A percentile compares a stretch with the other conserved stretches of the same genome.
Evolutionary conservation across 1,140 invertebrate genomes (phyloP).

Genomic region (Habropoda laboriosa): DNA sequence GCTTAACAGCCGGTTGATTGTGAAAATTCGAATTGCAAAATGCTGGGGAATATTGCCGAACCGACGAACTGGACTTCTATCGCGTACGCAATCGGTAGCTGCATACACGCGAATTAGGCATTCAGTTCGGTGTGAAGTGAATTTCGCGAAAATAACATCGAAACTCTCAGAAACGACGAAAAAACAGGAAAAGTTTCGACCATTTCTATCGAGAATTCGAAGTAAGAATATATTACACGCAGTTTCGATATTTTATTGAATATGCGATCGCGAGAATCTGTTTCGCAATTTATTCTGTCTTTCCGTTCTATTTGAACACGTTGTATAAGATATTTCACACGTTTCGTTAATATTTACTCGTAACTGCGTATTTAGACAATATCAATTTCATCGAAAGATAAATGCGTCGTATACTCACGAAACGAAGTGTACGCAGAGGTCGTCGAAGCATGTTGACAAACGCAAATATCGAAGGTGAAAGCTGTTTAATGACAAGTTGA

Average conservation of each 20-base stretch:
- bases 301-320: not conserved
- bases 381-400: too few species aligned
- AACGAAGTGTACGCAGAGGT: not conserved
- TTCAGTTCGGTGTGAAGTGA: slow-evolving; percentile 27
- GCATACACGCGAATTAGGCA: slow-evolving; percentile 20
- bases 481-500: not conserved
- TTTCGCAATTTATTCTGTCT: not conserved
- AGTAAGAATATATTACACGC: not conserved
- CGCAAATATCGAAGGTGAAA: slow-evolving; percentile 22
- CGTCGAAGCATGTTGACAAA: not conserved
- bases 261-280: too few species aligned
- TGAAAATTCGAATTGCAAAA: slow-evolving; percentile 51
- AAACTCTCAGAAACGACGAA: not conserved
- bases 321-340: too few species aligned
- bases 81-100: slow-evolving; percentile 27
- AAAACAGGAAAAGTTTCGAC: not conserved
- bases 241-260: not conserved
- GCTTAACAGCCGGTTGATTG: slow-evolving; percentile 30
- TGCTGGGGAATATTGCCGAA: slow-evolving; percentile 21
- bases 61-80: not conserved
- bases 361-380: not conserved
- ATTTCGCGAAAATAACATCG: not conserved
- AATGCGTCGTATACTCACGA: not conserved
- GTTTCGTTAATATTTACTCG: not conserved
- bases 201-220: not conserved